These are phyloP conservation scores for Ancistrus triradiatus DNA, from an alignment of 2,113 vertebrate species.

Conservation along the genomic window DNA sequence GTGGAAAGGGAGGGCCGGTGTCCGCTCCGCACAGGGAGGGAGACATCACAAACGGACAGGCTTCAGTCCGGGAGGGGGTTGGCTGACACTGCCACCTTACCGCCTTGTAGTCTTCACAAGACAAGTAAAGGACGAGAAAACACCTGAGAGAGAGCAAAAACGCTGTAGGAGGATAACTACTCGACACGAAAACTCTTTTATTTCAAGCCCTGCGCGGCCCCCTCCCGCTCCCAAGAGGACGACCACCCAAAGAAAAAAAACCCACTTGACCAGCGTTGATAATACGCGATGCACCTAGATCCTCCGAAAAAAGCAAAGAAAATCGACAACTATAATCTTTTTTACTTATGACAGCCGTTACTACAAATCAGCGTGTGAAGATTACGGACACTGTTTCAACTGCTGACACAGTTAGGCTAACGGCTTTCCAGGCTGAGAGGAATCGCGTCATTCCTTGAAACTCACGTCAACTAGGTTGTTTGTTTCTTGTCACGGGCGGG, in stretches of 20 bases:
- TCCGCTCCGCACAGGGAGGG: slow-evolving; percentile 33
- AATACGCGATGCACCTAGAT: slow-evolving; percentile 63
- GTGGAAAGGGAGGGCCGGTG: slow-evolving; percentile 6
- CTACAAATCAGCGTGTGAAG: slow-evolving; percentile 42
- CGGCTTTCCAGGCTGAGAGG: slow-evolving; percentile 53
- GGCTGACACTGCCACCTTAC: slow-evolving; percentile 47
- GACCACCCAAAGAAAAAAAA: slow-evolving; percentile 60
- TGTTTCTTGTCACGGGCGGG: slow-evolving; percentile 21
- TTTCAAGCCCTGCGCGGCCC: slow-evolving; percentile 50
- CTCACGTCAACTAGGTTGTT: slow-evolving; percentile 45
- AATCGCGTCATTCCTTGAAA: slow-evolving; percentile 40
- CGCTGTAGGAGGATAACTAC: slow-evolving; percentile 47
- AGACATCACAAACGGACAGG: slow-evolving; percentile 64
- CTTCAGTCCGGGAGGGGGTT: slow-evolving; percentile 68
- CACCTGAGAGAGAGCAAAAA: slow-evolving; percentile 1
- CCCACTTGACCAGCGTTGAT: slow-evolving; percentile 66
- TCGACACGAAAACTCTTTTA: slow-evolving; percentile 62
- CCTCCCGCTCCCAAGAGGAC: slow-evolving; percentile 56
- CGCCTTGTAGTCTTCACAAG: slow-evolving; percentile 54
- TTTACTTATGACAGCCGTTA: slow-evolving; percentile 40
- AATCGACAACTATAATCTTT: slow-evolving; percentile 46
- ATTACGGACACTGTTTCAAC: slow-evolving; percentile 49
- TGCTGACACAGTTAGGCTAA: slow-evolving; percentile 59
- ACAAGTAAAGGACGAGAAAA: slow-evolving; percentile 40
- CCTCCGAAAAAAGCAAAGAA: slow-evolving; percentile 48